Base-by-base conservation (phyloP, 1,140 invertebrate species). In the Chionoecetes opilio region DNA sequence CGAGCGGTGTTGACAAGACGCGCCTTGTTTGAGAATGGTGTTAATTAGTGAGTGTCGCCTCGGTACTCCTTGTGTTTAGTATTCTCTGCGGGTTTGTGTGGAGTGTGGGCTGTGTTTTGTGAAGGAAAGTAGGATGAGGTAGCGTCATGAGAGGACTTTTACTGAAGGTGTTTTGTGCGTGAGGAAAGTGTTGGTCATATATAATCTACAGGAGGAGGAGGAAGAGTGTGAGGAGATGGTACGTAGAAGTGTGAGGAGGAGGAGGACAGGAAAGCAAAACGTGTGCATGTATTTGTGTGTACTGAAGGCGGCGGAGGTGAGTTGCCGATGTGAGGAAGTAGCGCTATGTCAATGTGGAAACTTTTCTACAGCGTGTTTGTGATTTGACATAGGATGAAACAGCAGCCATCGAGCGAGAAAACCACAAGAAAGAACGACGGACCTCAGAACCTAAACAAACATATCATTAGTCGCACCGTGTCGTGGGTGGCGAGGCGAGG, bases 371-470 rank as follows among this genome's bases (percentile, higher is more conserved):
- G n/a, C n/a, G n/a, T n/a, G n/a, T 75, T 75, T 75, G 63, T 75
- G 63, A n/a, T n/a, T 75, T 21, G 63, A 21, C 21, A n/a, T n/a
- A 26, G n/a, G n/a, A 75, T 26, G 1, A n/a, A 26, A n/a, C 63
- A 75, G 63, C n/a, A 75, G 63, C n/a, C 63, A 75, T 17, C n/a
- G 1, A 75, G 6, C 21, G 8, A 75, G 53, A 21, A 6, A 75
- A 21, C 21, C 53, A 75, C 63, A n/a, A 75, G 21, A 26, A 17
- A 75, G 21, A 75, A 17, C 26, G 63, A 75, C 63, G n/a, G 63
- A 75, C 63, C 63, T 75, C 63, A 75, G 63, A n/a, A 75, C 63
- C 63, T 75, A 75, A 75, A n/a, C 63, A 75, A 75, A 75, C 63
- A 75, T 75, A 75, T 75, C 63, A 75, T 75, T 75, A 75, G 63